phyloP scores from a whole-genome alignment of 2,888 invertebrate genomes.

The Neoitamus cyanurus region DNA sequence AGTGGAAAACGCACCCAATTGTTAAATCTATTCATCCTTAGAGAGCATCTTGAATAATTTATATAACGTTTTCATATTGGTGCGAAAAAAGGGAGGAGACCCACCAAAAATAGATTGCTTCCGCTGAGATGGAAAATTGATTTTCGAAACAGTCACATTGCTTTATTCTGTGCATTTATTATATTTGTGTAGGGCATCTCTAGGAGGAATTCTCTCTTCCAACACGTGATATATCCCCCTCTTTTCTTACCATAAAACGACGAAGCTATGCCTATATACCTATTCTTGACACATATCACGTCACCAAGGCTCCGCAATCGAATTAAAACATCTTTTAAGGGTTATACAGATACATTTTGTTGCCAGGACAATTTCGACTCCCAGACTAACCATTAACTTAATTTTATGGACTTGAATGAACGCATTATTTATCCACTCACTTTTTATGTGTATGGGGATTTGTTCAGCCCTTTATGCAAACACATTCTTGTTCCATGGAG shows the following conservation, averaged over 20 bases:
- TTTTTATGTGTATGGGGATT: not conserved
- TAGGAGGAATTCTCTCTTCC: not conserved
- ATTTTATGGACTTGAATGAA: not conserved
- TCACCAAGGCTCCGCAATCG: not conserved
- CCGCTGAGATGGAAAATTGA: not conserved
- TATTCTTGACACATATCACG: not conserved
- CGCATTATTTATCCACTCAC: not conserved
- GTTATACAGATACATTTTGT: not conserved
- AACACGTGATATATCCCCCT: not conserved
- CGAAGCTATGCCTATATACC: not conserved
- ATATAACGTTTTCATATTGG: not conserved
- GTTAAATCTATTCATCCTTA: not conserved
- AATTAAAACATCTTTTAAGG: not conserved
- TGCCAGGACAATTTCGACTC: not conserved
- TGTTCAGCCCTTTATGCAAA: no score
- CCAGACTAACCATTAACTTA: not conserved
- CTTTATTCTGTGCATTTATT: not conserved
- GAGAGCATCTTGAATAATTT: conserved; percentile 7
- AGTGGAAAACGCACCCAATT: not conserved
- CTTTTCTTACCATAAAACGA: not conserved
- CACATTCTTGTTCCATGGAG: no score
- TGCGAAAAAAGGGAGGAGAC: not conserved
- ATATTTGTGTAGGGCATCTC: not conserved
- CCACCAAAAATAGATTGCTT: not conserved
- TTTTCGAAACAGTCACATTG: not conserved